These are phyloP conservation scores for Acanthiza pusilla DNA, from an alignment of 2,797 vertebrate species.

Conservation along the genomic window DNA sequence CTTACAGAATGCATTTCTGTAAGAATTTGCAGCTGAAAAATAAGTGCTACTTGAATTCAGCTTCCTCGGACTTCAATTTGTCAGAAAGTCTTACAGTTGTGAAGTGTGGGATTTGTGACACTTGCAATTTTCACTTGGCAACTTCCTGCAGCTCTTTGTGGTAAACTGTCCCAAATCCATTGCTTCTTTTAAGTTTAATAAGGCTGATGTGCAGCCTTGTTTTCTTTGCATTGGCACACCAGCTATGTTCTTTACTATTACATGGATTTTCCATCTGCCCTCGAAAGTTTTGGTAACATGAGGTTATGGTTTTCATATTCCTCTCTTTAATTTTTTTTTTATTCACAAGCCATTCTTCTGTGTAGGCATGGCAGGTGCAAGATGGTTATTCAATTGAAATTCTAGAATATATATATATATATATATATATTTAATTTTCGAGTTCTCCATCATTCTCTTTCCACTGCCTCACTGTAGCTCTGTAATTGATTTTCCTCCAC, in stretches of 20 bases:
- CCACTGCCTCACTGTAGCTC: slow-evolving; percentile 2
- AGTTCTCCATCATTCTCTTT: slow-evolving; percentile 20
- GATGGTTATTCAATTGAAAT: slow-evolving; percentile 29
- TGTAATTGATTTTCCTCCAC: slow-evolving; percentile 34
- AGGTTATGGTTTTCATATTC: not conserved
- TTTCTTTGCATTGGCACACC: not conserved
- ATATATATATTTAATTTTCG: not conserved
- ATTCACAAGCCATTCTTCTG: not conserved
- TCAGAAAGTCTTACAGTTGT: not conserved
- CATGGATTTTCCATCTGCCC: not conserved
- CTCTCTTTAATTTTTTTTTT: not conserved
- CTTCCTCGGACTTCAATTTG: not conserved
- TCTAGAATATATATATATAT: not conserved
- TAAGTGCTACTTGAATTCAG: not conserved
- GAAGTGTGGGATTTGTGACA: not conserved
- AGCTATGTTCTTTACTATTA: not conserved
- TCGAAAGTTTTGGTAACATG: not conserved
- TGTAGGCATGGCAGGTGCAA: slow-evolving; percentile 6
- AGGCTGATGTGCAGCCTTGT: not conserved
- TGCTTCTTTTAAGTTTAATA: not conserved
- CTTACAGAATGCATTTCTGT: not conserved
- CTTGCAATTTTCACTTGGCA: not conserved
- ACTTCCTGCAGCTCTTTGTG: not conserved
- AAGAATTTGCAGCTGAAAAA: not conserved
- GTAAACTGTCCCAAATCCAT: not conserved